Evolutionary conservation across 1,140 invertebrate genomes (phyloP), one percentile per base, ranked within the genome.

Genomic region (Saccostrea cuccullata): DNA sequence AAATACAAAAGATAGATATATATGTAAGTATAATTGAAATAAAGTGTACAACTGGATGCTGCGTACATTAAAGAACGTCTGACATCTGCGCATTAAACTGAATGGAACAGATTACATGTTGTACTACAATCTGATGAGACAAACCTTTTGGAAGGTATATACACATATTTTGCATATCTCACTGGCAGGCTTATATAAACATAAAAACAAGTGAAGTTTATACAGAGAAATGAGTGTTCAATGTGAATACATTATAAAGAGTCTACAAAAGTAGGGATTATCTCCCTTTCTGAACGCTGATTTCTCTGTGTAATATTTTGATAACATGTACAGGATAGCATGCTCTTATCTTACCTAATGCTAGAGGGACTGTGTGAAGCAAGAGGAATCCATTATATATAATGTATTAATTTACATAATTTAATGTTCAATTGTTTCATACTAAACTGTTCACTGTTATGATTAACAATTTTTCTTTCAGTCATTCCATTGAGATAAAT

Each of bases 331-430:
- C 26, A 30, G 70, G 11, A 2, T 26, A 12, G 70, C 70, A 77
- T 77, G 70, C 70, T 30, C 11, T 36, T 15, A 11, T 36, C 70
- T 77, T 77, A 77, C 70, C 70, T 77, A 77, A 30, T 77, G 70
- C 23, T 77, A 77, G 70, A 36, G 26, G 70, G 23, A 30, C 70
- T 77, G 70, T 30, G 26, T 23, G 70, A 36, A 77, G 17, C 58
- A 77, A 30, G 5, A 77, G 30, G 30, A 77, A 77, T 30, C 30
- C 23, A n/a, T 67, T 67, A 67, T n/a, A 67, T 67, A 67, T 23
- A 17, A 67, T 47, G 47, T 47, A 47, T 47, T 36, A 36, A 36
- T 36, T 47, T 47, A 47, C 47, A 47, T 47, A 47, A 47, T 47
- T n/a, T 47, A 47, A 47, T 47, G 9, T 47, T 47, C 47, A 6